phyloP scores from a whole-genome alignment of 2,888 invertebrate genomes.

The Ceriagrion tenellum region DNA sequence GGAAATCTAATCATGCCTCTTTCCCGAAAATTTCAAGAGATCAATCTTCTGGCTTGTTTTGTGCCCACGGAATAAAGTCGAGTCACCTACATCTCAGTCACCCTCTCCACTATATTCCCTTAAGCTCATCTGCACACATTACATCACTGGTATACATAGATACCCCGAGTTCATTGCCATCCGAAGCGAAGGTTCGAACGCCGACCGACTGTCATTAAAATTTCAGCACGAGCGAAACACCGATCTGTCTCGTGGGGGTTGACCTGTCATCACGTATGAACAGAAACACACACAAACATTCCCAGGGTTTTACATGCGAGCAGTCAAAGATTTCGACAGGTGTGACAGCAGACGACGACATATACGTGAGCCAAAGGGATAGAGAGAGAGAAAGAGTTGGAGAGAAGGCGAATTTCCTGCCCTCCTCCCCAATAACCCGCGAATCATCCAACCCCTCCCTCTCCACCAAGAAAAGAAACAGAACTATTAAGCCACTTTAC shows the following conservation, averaged over 20 bases:
- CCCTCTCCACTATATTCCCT: neutral
- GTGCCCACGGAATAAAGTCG: neutral
- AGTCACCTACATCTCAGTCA: neutral
- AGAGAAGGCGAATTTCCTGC: neutral
- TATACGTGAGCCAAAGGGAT: neutral
- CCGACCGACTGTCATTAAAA: neutral
- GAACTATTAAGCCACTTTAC: too few species aligned
- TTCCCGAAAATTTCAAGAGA: too few species aligned
- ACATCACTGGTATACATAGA: neutral
- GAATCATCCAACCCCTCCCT: neutral
- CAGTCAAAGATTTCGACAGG: neutral
- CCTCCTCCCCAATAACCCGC: neutral
- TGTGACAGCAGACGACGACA: neutral
- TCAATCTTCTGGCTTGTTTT: neutral
- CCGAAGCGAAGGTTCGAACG: neutral
- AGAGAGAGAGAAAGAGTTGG: neutral
- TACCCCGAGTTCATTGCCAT: neutral
- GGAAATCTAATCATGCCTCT: too few species aligned
- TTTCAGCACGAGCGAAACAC: constrained; percentile 24
- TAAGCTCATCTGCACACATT: neutral
- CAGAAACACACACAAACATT: neutral
- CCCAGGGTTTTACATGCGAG: neutral
- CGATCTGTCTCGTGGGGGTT: neutral
- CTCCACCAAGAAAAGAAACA: too few species aligned
- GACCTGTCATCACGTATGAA: neutral